A percentile compares a stretch with the other conserved stretches of the same genome.
Evolutionary conservation across 2,888 invertebrate species (phyloP).

Genomic region (Steromphala cineraria): DNA sequence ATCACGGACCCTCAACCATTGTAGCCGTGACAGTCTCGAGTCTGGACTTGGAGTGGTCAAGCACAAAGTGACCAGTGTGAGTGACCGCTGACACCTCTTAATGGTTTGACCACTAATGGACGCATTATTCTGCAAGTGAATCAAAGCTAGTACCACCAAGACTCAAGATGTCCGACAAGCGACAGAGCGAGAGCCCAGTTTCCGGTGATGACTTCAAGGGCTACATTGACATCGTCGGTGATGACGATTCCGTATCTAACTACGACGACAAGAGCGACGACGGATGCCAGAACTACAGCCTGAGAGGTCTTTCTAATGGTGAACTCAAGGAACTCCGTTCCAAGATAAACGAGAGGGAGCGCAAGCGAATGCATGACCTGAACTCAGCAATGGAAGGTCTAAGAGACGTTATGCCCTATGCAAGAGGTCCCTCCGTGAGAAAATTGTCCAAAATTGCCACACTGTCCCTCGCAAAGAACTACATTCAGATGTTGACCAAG

Average conservation of each 20-base stretch:
- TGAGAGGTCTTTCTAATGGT: slow-evolving; percentile 78
- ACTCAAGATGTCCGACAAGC: neutral
- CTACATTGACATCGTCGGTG: slow-evolving; percentile 30
- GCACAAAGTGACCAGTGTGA: no score
- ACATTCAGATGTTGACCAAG: slow-evolving; percentile 60
- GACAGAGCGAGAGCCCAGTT: neutral
- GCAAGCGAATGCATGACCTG: slow-evolving; percentile 75
- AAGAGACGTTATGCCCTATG: slow-evolving; percentile 67
- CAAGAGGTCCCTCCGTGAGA: slow-evolving; percentile 58
- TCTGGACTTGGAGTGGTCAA: no score
- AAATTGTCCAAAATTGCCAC: slow-evolving; percentile 68
- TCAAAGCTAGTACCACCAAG: neutral
- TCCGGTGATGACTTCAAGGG: slow-evolving; percentile 24
- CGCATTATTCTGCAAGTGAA: neutral
- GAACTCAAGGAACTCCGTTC: slow-evolving; percentile 48
- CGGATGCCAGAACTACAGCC: slow-evolving; percentile 42
- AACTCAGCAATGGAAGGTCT: slow-evolving; percentile 72
- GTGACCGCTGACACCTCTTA: neutral
- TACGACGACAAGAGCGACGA: neutral
- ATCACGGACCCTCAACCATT: no score
- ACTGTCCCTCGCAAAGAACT: slow-evolving; percentile 60
- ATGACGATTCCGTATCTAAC: neutral
- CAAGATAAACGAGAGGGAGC: slow-evolving; percentile 73
- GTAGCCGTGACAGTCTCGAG: no score
- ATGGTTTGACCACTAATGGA: neutral